Evolutionary conservation across 2,888 invertebrate genomes (phyloP).

Genomic region (Dusona sp.): DNA sequence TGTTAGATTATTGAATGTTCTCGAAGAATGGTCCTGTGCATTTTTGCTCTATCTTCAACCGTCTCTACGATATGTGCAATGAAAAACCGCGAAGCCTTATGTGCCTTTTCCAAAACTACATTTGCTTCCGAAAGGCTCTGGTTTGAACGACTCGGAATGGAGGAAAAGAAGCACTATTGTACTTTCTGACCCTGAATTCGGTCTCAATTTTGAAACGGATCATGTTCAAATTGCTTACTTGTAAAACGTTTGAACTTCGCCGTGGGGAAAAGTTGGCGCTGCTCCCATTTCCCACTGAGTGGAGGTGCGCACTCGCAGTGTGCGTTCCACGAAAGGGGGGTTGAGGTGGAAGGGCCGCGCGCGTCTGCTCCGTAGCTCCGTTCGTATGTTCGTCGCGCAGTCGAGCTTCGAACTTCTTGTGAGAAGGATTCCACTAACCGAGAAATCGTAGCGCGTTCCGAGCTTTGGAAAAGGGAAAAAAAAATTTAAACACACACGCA

Average conservation of each 20-base stretch:
- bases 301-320: background rate
- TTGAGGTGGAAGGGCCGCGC: background rate
- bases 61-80: background rate
- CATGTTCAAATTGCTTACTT: background rate
- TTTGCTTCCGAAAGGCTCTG: no score
- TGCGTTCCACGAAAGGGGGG: background rate
- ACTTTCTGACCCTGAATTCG: background rate
- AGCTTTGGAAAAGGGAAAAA: conserved; percentile 9
- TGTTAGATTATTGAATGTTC: background rate
- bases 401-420: conserved; percentile 33
- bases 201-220: background rate
- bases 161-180: background rate
- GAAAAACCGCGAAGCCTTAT: no score
- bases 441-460: conserved; percentile 5
- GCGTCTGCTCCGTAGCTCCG: conserved; percentile 44
- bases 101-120: no score
- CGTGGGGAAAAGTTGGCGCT: conserved; percentile 2
- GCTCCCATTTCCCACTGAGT: background rate
- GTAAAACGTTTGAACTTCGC: background rate
- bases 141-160: no score
- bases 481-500: background rate
- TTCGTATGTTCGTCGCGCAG: conserved; percentile 20
- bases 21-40: background rate
- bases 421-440: conserved; percentile 9
- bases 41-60: no score